These are phyloP conservation scores for Ophthalmolycus amberensis DNA, from an alignment of 2,113 vertebrate species.

Conservation along the genomic window DNA sequence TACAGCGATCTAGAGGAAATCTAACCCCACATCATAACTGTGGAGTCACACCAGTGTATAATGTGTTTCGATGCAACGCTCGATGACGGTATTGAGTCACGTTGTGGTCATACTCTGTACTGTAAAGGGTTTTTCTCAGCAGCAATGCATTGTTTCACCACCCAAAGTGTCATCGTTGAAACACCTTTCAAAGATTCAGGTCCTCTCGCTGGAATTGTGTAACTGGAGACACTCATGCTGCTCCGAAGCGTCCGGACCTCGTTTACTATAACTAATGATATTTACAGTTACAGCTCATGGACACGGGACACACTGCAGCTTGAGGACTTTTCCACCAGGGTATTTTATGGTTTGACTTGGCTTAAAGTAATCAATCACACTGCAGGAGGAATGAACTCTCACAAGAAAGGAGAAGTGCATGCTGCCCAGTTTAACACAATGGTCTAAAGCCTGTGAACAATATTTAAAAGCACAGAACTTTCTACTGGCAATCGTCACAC, in stretches of 20 bases:
- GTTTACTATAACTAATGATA: constrained; percentile 24
- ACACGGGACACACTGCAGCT: constrained; percentile 20
- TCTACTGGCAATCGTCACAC: background rate
- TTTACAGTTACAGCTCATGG: constrained; percentile 6
- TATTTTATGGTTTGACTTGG: constrained; percentile 12
- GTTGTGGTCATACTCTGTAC: constrained; percentile 11
- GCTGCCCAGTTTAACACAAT: background rate
- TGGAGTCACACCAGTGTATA: constrained; percentile 1
- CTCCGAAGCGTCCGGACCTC: constrained; percentile 8
- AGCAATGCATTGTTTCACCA: constrained; percentile 15
- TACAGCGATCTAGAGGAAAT: constrained; percentile 7
- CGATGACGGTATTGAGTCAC: constrained; percentile 34
- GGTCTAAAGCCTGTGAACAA: background rate
- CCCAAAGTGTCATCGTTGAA: constrained; percentile 20
- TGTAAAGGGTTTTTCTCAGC: constrained; percentile 21
- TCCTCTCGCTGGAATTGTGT: background rate
- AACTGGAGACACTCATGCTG: constrained; percentile 6
- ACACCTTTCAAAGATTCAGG: constrained; percentile 14
- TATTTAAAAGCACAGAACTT: background rate
- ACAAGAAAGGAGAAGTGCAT: background rate
- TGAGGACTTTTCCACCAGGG: constrained; percentile 16
- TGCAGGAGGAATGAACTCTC: background rate
- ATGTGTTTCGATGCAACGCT: constrained; percentile 6
- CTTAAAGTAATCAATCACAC: constrained; percentile 27
- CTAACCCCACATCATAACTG: constrained; percentile 16